Base-by-base conservation (phyloP, 2,888 invertebrate genomes). In the Drosophila engyochracea region DNA sequence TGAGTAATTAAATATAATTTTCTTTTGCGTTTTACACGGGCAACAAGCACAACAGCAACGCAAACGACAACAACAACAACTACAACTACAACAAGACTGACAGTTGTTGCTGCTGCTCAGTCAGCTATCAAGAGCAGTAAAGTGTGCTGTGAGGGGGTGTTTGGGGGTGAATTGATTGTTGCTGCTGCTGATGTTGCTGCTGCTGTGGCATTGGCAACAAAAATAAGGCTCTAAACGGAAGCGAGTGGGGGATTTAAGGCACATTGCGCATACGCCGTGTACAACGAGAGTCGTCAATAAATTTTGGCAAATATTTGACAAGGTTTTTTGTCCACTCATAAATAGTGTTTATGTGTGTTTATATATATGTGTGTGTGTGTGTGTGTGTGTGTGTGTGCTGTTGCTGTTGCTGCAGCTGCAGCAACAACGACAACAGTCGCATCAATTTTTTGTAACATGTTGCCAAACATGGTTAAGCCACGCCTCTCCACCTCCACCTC, bases 1-100 rank as follows among this genome's bases (percentile, higher is more conserved):
- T 91, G 88, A 92, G 92, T 91, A 91, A 91, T 91, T 91, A 92
- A 92, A 92, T 91, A 91, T 85, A 85, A 92, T 91, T 91, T 92
- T 82, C 87, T 78, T 84, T 79, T 84, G 85, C 87, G 79, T 77
- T 79, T 90, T 74, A 78, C 87, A 82, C 87, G 79, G 73, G 60
- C 74, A 69, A 63, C 66, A 75, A 65, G 57, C 59, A 28, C 61
- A 68, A 28, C 64, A 69, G 37, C 60, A 66, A 25, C 51, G 25
- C 16, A 4, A 47, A 16, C 47, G 9, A 60, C 60, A 62, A 25
- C 61, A 68, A n/a, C 64, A 69, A 41, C 57, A 65, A n/a, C 53
- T 65, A 41, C 55, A 65, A n/a, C 53, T 65, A 47, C 44, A 71
- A 49, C 12, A 4, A 47, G 53, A 71, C 54, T 65, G 65, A 55